Base-by-base conservation (phyloP, 2,113 vertebrate species). In the Triplophysa rosa region DNA sequence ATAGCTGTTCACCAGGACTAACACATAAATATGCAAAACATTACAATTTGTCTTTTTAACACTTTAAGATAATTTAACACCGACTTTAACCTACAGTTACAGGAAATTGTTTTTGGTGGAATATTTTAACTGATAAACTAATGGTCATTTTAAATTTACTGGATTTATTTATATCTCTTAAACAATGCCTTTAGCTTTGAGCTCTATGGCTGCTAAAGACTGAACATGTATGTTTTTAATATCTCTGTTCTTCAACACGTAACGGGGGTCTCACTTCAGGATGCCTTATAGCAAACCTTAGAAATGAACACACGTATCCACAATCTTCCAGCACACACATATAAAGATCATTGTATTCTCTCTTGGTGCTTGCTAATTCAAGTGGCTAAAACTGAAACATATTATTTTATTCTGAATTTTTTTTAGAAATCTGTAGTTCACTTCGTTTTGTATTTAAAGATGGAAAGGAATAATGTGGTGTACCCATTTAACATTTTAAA, bases 271-370 rank as follows among this genome's bases (percentile, higher is more conserved):
- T 73, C 37, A 61, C 68, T 59, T 73, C 33, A 42, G 52, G 47
- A 29, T 63, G 74, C 74, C 74, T 65, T 77, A 65, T 21, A 77
- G 73, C 24, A 16, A 33, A 75, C 19, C 4, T 76, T 76, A 64
- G 14, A n/a, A 75, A 21, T 19, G 21, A 5, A 42, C 33, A 12
- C 73, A 40, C 9, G 0, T 12, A 63, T 64, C 59, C 24, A 72
- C 29, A 66, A 64, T 40, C 67, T 80, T 80, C 67, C 78, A 72
- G 9, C 42, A 63, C 24, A 70, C 13, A 10, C 40, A 59, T 17
- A 10, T 10, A 14, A 14, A 23, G 33, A 45, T 69, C 23, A 26
- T 70, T 70, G 47, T 52, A 13, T 19, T 16, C 23, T 16, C 23
- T 47, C n/a, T 63, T 21, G 62, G 40, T 63, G 71, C 58, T 74